Conservation (phyloP, 1,140 invertebrate genomes). For the Centruroides sculpturatus region DNA sequence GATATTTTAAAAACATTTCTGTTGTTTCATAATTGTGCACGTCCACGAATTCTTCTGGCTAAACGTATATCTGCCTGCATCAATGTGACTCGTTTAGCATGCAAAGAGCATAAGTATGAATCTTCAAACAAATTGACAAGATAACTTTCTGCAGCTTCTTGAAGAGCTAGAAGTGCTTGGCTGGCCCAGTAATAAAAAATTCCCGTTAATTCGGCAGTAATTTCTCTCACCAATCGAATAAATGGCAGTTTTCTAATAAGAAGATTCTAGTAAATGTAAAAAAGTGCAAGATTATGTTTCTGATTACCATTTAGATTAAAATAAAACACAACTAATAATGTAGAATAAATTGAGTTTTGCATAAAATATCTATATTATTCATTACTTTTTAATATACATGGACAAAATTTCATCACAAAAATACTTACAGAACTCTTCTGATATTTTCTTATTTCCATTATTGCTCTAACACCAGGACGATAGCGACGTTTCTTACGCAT, state of each 20-base stretch:
- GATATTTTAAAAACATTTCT: too few relatives aligned
- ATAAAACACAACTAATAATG: too few relatives aligned
- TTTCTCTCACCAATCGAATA: slow-evolving; percentile 40
- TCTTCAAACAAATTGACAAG: slow-evolving; percentile 28
- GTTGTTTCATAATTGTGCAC: neutral
- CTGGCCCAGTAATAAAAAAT: neutral
- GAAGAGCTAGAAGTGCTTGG: slow-evolving; percentile 19
- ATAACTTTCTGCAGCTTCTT: slow-evolving; percentile 28
- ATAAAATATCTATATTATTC: too few relatives aligned
- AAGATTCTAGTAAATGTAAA: slow-evolving; percentile 32
- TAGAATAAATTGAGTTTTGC: too few relatives aligned
- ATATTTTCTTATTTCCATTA: neutral
- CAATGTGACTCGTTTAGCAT: slow-evolving; percentile 27
- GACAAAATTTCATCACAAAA: too few relatives aligned
- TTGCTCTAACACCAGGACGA: neutral
- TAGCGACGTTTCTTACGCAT: neutral
- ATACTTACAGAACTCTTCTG: neutral
- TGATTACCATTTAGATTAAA: too few relatives aligned
- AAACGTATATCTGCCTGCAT: slow-evolving; percentile 26
- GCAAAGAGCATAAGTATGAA: slow-evolving; percentile 26
- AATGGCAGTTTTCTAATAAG: slow-evolving; percentile 35
- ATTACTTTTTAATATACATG: too few relatives aligned
- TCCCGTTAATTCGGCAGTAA: slow-evolving; percentile 52
- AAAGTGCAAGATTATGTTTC: too few relatives aligned
- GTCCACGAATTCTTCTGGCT: slow-evolving; percentile 23